Evolutionary conservation across 2,113 vertebrate species (phyloP).

Genomic region (Ramphastos sulfuratus): DNA sequence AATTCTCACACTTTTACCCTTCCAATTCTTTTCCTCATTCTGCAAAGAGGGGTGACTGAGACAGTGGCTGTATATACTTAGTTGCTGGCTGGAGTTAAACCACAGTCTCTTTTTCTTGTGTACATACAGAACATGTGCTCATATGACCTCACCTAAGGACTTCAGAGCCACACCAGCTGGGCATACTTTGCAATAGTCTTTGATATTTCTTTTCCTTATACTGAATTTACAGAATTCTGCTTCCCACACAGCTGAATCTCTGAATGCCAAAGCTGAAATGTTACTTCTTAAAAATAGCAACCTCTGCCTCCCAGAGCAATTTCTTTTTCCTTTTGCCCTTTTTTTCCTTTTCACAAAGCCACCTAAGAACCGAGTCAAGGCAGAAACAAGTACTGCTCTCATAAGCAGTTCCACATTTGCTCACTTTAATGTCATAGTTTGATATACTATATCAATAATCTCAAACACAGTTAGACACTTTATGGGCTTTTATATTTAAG

Average conservation of each 20-base stretch:
- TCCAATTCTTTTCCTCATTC: neutral
- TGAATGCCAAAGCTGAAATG: slow-evolving; percentile 15
- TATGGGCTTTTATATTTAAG: slow-evolving; percentile 1
- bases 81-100: neutral
- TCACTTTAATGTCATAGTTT: neutral
- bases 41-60: neutral
- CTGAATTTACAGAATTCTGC: slow-evolving; percentile 29
- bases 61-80: neutral
- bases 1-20: neutral
- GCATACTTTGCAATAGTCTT: slow-evolving; percentile 35
- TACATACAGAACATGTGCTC: neutral
- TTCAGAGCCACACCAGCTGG: neutral
- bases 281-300: slow-evolving; percentile 54
- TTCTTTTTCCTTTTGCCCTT: neutral
- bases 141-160: neutral
- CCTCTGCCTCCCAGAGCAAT: neutral
- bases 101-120: slow-evolving; percentile 27
- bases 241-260: neutral
- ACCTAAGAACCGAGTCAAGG: slow-evolving; percentile 22
- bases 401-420: neutral
- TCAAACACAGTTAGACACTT: neutral
- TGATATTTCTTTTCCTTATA: slow-evolving; percentile 16
- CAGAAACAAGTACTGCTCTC: neutral
- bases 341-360: neutral
- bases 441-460: neutral